phyloP scores from a whole-genome alignment of 2,888 invertebrate species.

The Tetragonisca angustula region DNA sequence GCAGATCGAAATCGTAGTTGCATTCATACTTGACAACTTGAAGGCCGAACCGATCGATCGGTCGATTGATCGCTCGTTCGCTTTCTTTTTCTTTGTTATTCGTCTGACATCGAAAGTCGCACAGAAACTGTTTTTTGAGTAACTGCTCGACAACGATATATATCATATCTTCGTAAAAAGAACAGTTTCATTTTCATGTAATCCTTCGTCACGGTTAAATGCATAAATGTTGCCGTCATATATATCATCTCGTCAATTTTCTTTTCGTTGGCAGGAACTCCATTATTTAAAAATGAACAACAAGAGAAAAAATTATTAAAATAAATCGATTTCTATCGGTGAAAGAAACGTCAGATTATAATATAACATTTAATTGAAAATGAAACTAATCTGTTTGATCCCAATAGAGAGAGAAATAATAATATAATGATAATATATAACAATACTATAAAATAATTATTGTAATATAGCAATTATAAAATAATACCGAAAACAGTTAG shows the following conservation, averaged over 20 bases:
- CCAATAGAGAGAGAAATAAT: too few species aligned
- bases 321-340: too few species aligned
- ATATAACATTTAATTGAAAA: too few species aligned
- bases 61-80: slow-evolving; percentile 2
- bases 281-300: background rate
- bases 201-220: background rate
- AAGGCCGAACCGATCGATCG: slow-evolving; percentile 8
- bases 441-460: too few species aligned
- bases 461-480: too few species aligned
- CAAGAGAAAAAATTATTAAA: background rate
- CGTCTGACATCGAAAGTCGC: slow-evolving; percentile 41
- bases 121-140: slow-evolving; percentile 16
- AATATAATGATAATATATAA: too few species aligned
- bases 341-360: too few species aligned
- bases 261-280: background rate
- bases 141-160: background rate
- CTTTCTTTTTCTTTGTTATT: slow-evolving; percentile 64
- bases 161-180: background rate
- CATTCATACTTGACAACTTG: background rate
- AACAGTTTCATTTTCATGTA: too few species aligned
- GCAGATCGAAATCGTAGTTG: slow-evolving; percentile 9
- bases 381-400: too few species aligned
- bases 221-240: background rate
- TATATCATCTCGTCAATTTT: background rate
- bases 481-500: too few species aligned